Conservation (phyloP, 1,140 invertebrate species). For the Calephelis virginiensis region DNA sequence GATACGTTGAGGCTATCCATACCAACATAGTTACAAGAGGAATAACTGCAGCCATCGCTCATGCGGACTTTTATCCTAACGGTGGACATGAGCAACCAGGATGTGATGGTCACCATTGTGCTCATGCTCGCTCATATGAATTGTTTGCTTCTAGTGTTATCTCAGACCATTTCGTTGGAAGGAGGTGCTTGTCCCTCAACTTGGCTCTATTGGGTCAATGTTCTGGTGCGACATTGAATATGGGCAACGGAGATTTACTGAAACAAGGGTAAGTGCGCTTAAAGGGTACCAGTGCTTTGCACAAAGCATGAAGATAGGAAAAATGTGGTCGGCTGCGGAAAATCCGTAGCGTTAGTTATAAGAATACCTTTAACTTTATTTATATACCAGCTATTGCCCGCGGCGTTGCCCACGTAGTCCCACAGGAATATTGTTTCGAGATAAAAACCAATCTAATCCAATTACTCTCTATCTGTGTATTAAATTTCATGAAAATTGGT, state of each 20-base stretch:
- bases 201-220: constrained; percentile 47
- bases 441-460: too few relatives aligned
- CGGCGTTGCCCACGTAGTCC: too few relatives aligned
- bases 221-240: constrained; percentile 43
- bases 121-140: constrained; percentile 74
- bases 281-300: too few relatives aligned
- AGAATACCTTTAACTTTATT: too few relatives aligned
- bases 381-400: too few relatives aligned
- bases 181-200: constrained; percentile 47
- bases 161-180: constrained; percentile 60
- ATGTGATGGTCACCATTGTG: constrained; percentile 76
- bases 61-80: constrained; percentile 80
- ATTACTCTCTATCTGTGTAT: too few relatives aligned
- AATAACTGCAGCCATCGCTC: constrained; percentile 54
- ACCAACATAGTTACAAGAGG: constrained; percentile 76
- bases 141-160: constrained; percentile 79
- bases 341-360: too few relatives aligned
- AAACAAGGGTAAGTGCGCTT: constrained; percentile 47
- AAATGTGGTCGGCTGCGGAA: too few relatives aligned
- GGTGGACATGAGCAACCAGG: constrained; percentile 82
- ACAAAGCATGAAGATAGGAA: too few relatives aligned
- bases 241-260: constrained; percentile 53
- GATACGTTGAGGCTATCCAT: constrained; percentile 81
- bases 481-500: too few relatives aligned
- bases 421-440: too few relatives aligned